phyloP scores from a whole-genome alignment of 1,140 invertebrate species.

The Gryllus bimaculatus region DNA sequence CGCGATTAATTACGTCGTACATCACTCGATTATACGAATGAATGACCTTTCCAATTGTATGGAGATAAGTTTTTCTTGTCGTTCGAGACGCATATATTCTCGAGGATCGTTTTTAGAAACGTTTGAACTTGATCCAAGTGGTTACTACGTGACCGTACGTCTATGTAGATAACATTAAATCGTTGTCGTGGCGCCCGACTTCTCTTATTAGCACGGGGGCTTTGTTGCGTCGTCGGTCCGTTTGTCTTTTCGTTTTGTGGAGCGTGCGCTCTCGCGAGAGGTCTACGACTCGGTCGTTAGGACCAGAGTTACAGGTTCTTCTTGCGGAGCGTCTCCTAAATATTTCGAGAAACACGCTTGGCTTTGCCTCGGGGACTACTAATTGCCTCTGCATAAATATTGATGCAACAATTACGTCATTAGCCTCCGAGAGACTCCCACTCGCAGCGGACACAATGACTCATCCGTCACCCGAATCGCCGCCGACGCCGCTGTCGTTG shows the following conservation, averaged over 20 bases:
- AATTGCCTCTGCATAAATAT: neutral
- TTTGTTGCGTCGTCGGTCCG: neutral
- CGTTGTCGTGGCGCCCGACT: neutral
- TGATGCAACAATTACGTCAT: neutral
- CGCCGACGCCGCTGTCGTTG: too few relatives aligned
- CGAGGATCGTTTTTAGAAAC: neutral
- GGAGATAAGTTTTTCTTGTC: neutral
- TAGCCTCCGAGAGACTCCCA: too few relatives aligned
- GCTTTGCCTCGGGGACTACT: neutral
- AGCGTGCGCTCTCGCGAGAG: neutral
- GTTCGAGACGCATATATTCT: neutral
- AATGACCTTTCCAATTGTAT: neutral
- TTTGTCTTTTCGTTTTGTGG: neutral
- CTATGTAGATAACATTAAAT: neutral
- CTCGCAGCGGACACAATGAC: too few relatives aligned
- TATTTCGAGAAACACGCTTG: neutral
- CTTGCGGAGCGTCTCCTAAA: neutral
- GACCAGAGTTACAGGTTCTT: neutral
- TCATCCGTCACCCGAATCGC: too few relatives aligned
- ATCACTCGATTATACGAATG: neutral
- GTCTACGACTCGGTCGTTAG: neutral
- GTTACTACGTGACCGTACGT: neutral
- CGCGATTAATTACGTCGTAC: neutral
- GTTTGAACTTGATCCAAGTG: neutral
- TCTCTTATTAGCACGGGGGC: neutral